Base-by-base conservation (phyloP, 2,113 vertebrate species). In the Odontophorus gujanensis region DNA sequence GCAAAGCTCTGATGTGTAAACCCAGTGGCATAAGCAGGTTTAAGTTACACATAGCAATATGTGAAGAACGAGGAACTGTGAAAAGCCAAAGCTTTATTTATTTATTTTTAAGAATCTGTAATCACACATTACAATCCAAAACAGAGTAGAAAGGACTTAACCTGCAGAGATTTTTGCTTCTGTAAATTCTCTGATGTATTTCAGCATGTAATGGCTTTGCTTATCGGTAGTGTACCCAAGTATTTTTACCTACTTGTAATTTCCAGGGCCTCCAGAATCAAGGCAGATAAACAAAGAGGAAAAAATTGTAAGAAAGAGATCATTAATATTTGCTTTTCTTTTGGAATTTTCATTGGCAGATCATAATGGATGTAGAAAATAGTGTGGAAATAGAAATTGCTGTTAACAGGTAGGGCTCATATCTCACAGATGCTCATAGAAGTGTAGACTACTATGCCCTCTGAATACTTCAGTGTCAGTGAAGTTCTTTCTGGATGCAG, bases 41-140 rank as follows among this genome's bases (percentile, higher is more conserved):
- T 95, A 89, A 89, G 89, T 95, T 97, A 50, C 91, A 94, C 47
- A 1, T 82, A 88, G 72, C 72, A 78, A 71, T 89, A 96, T 94
- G 94, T 95, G 92, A 96, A 87, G 80, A 83, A 59, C 45, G 73
- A 86, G 47, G 36, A 96, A 45, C 77, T 94, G 94, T 95, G 85
- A 97, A 96, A 96, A 96, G 20, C 36, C 53, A 81, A 93, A 91
- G 65, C 57, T 94, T 95, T 85, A 3, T 66, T 84, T 84, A 22
- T 94, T 84, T 84, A 20, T 94, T 93, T 80, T 24, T 83, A 78
- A 81, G 87, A 76, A 50, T 92, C 57, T 92, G 66, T 79, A 93
- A 43, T 89, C 79, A 11, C 74, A 77, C 82, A 43, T 86, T 66
- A 85, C 85, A 95, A 59, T 78, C 43, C 38, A 71, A 43, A 36